Evolutionary conservation across 1,140 invertebrate genomes (phyloP), one percentile per base, ranked within the genome.

Genomic region (Palaemon carinicauda): DNA sequence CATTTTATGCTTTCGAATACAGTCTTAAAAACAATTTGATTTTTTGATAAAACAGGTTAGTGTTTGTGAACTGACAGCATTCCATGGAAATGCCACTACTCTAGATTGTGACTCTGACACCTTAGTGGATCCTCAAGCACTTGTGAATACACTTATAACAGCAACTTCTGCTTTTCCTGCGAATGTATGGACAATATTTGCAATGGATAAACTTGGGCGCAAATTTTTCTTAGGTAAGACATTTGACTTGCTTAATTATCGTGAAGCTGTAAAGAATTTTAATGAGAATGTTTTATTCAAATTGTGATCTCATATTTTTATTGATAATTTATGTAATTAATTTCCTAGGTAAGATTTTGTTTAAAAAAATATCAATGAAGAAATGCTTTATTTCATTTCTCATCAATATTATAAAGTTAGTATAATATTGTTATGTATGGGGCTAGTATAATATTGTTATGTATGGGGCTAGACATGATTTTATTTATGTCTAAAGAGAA

Each of bases 131-230:
- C 56, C 87, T 27, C 74, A 89, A 24, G 96, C 97, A 12, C 96
- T 97, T 90, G 94, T 96, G 92, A 96, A 97, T 90, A 96, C 96
- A 0, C 93, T 97, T 19, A 96, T 97, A 82, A 96, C 96, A 14
- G 95, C 96, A 15, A 95, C 96, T 27, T 94, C 96, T 0, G 96
- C 96, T 2, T 94, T 97, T 90, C 96, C 96, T 0, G 95, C 95
- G 54, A 97, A 97, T 90, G 94, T 97, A 69, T 93, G 96, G 89
- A 96, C 96, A 33, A 95, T 97, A 50, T 56, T 89, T 31, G 75
- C 51, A 27, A 90, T 90, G 87, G 89, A 90, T 60, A 88, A 80
- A 31, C 84, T 90, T 24, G 96, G 96, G n/a, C 94, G 96, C 83
- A 97, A 97, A 90, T 97, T 97, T 91, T 97, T 97, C 91, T 93